Base-by-base conservation (phyloP, 2,888 invertebrate species). In the Troides aeacus region DNA sequence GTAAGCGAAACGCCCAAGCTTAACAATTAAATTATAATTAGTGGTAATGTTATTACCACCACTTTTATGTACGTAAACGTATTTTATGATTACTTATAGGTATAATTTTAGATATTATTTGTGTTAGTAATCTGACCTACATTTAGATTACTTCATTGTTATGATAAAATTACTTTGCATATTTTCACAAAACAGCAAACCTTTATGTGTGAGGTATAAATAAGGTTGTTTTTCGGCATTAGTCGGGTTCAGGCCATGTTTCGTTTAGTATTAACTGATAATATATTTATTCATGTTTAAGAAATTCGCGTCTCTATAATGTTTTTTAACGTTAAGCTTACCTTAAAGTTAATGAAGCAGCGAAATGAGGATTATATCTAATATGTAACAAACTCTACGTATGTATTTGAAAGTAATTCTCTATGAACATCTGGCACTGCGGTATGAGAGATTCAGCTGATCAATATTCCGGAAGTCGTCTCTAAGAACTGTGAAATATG, bases 401-500 rank as follows among this genome's bases (percentile, higher is more conserved):
- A 89, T 89, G 89, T 92, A 90, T 91, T 88, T 84, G 86, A 89
- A 90, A 92, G 90, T 90, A 92, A 92, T 92, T 90, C 90, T 84
- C 86, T 81, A 88, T 77, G 88, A 89, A 90, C 92, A 92, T 86
- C 92, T 92, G 92, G 90, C 87, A 61, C 23, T 46, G 86, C 87
- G 90, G 88, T 85, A 85, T 89, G 88, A 89, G 87, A 86, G 84
- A 89, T 90, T 89, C 84, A 77, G 79, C 87, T 91, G 89, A 90
- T 92, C 92, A 91, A 92, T 92, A 92, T 91, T 91, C 91, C 84
- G 85, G 80, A 84, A 89, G 87, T 86, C 85, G 83, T 83, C 76
- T 74, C 84, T 84, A 88, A 87, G 88, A 90, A 88, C 86, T 87
- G 84, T 84, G 87, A 89, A 89, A 90, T 89, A 88, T 90, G 89